Evolutionary conservation across 2,113 vertebrate genomes (phyloP).

Genomic region (Colossoma macropomum): DNA sequence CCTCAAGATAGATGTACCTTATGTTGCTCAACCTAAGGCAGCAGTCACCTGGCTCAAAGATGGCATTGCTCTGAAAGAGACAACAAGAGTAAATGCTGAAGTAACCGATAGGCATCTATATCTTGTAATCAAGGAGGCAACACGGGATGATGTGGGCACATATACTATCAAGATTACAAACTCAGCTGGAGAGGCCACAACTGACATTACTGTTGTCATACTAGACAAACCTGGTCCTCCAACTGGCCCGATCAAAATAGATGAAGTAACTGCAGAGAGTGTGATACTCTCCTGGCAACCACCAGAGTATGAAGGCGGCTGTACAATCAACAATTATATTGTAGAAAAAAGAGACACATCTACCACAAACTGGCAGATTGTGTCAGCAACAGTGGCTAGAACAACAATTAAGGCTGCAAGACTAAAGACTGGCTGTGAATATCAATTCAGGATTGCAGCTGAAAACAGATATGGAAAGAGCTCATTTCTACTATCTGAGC

Average conservation of each 20-base stretch:
- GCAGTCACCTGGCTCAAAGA: slow-evolving; percentile 90
- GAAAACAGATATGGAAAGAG: slow-evolving; percentile 99
- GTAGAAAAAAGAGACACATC: slow-evolving; percentile 98
- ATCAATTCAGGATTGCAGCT: slow-evolving; percentile 96
- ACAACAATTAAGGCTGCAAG: slow-evolving; percentile 93
- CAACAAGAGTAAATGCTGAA: slow-evolving; percentile 94
- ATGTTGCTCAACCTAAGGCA: slow-evolving; percentile 88
- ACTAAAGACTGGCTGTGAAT: slow-evolving; percentile 93
- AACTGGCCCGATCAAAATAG: slow-evolving; percentile 92
- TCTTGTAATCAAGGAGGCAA: slow-evolving; percentile 92
- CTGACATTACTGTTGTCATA: slow-evolving; percentile 87
- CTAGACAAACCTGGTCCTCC: slow-evolving; percentile 97
- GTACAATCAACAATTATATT: slow-evolving; percentile 94
- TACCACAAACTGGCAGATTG: slow-evolving; percentile 97
- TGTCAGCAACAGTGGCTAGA: slow-evolving; percentile 96
- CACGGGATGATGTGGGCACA: slow-evolving; percentile 91
- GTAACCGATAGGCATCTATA: slow-evolving; percentile 83
- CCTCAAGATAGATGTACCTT: slow-evolving; percentile 93
- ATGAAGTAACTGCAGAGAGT: slow-evolving; percentile 95
- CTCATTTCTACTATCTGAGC: slow-evolving; percentile 85
- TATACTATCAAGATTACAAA: slow-evolving; percentile 90
- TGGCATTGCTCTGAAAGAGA: slow-evolving; percentile 86
- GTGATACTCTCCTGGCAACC: slow-evolving; percentile 88
- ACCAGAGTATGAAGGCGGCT: slow-evolving; percentile 94
- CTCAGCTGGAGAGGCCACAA: slow-evolving; percentile 86